phyloP scores from a whole-genome alignment of 2,113 vertebrate genomes.

The Chaenocephalus aceratus region DNA sequence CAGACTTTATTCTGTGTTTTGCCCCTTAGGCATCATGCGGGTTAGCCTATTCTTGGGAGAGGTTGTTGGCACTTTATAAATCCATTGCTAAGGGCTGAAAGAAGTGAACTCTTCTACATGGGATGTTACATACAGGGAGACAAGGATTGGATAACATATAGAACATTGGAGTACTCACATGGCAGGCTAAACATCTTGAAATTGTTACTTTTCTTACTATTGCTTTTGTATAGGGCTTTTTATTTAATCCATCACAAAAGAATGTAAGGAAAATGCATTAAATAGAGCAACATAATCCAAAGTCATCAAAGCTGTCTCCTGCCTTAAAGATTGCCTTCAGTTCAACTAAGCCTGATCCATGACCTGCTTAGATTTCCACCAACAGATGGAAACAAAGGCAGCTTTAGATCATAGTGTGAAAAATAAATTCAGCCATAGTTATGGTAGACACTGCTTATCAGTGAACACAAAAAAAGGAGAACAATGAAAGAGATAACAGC shows the following conservation, averaged over 20 bases:
- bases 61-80: neutral
- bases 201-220: neutral
- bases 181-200: neutral
- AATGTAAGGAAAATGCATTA: neutral
- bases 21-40: neutral
- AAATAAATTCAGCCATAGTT: neutral
- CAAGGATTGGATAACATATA: neutral
- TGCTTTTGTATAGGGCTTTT: neutral
- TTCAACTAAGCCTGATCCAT: neutral
- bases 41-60: neutral
- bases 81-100: neutral
- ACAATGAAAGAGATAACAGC: conserved; percentile 6
- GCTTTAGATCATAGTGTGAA: conserved; percentile 23
- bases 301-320: neutral
- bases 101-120: neutral
- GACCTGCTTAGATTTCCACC: neutral
- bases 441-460: conserved; percentile 26
- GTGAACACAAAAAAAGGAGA: conserved; percentile 1
- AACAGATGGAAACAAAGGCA: conserved; percentile 27
- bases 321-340: neutral
- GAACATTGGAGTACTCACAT: neutral
- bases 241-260: neutral
- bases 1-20: neutral
- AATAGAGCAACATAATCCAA: neutral
- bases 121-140: too few species aligned